phyloP scores from a whole-genome alignment of 2,797 vertebrate genomes.

The Podarcis siculus region DNA sequence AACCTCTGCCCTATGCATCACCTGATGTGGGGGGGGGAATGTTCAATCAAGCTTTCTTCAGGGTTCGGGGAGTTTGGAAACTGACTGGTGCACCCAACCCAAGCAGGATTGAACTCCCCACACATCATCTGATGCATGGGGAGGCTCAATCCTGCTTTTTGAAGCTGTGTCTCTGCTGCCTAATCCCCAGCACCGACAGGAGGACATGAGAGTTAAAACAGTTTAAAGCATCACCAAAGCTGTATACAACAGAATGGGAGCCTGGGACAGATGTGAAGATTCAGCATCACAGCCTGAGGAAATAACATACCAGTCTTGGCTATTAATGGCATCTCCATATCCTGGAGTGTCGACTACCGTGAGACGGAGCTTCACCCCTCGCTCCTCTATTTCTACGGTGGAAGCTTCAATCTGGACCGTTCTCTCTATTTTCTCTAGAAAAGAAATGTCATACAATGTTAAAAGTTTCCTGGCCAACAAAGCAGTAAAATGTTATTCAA shows the following conservation, averaged over 20 bases:
- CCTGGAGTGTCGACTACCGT: slow-evolving; percentile 80
- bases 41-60: too few species aligned
- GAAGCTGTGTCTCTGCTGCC: too few species aligned
- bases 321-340: slow-evolving; percentile 80
- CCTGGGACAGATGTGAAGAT: neutral
- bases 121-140: too few species aligned
- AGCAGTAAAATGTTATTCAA: neutral
- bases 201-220: neutral
- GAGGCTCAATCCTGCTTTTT: too few species aligned
- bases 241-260: neutral
- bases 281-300: neutral
- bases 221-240: too few species aligned
- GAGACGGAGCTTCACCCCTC: slow-evolving; percentile 79
- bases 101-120: neutral
- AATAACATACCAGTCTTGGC: slow-evolving; percentile 78
- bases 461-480: neutral
- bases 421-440: slow-evolving; percentile 79
- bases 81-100: neutral
- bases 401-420: slow-evolving; percentile 81
- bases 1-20: too few species aligned
- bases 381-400: slow-evolving; percentile 80
- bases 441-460: slow-evolving; percentile 43
- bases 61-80: too few species aligned
- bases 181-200: neutral
- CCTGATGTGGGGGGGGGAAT: too few species aligned